A percentile compares a stretch with the other conserved stretches of the same genome.
Evolutionary conservation across 2,888 invertebrate species (phyloP).

Genomic region (Agrotis ipsilon): DNA sequence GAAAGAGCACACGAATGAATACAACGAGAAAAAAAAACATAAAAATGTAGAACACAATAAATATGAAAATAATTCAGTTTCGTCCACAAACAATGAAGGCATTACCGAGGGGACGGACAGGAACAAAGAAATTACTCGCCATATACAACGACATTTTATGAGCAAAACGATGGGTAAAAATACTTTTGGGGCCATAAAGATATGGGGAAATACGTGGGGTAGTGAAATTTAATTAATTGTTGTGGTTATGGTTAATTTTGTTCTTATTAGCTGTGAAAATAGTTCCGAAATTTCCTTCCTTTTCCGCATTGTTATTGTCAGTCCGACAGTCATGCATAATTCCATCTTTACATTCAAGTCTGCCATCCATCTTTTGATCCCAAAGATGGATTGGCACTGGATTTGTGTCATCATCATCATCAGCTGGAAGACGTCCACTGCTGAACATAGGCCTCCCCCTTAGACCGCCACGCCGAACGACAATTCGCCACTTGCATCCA

Average conservation of each 20-base stretch:
- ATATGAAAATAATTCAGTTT: slow-evolving; percentile 76
- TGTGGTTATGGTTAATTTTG: slow-evolving; percentile 7
- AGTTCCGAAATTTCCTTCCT: background rate
- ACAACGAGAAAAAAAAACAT: slow-evolving; percentile 42
- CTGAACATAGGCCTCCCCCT: too few species aligned
- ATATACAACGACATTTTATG: slow-evolving; percentile 58
- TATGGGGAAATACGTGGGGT: slow-evolving; percentile 43
- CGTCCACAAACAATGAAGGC: slow-evolving; percentile 74
- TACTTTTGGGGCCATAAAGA: slow-evolving; percentile 50
- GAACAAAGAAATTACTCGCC: slow-evolving; percentile 72
- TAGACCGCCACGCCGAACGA: too few species aligned
- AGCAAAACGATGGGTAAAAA: slow-evolving; percentile 48
- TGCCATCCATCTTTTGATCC: too few species aligned
- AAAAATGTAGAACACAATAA: slow-evolving; percentile 64
- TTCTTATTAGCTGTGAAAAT: background rate
- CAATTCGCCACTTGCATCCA: too few species aligned
- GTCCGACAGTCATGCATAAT: too few species aligned
- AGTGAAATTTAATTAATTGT: slow-evolving; percentile 7
- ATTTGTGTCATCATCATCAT: too few species aligned
- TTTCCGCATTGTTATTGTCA: too few species aligned
- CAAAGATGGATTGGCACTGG: too few species aligned
- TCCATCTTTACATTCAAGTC: too few species aligned
- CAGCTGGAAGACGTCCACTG: too few species aligned
- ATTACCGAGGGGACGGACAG: slow-evolving; percentile 67
- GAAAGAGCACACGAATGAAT: slow-evolving; percentile 48